Conservation (phyloP, 1,140 invertebrate species). For the Cherax destructor region DNA sequence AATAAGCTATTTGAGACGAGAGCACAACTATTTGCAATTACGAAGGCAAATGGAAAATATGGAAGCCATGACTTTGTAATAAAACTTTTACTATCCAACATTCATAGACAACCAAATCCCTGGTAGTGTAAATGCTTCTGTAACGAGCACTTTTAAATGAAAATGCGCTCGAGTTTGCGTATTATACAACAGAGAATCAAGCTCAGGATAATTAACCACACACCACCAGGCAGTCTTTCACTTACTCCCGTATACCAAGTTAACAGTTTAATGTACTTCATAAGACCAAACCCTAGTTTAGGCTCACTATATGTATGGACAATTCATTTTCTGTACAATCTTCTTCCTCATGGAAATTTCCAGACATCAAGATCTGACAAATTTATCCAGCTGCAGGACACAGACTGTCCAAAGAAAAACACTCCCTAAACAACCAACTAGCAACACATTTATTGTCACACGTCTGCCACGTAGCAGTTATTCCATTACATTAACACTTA, state of each 20-base stretch:
- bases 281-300: conserved; percentile 1
- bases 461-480: conserved; percentile 1
- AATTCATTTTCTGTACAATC: conserved; percentile 3
- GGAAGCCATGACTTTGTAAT: conserved; percentile 50
- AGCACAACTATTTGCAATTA: conserved; percentile 49
- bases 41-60: conserved; percentile 33
- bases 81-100: conserved; percentile 47
- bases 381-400: conserved; percentile 20
- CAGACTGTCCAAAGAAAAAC: conserved; percentile 21
- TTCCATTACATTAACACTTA: conserved; percentile 28
- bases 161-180: conserved; percentile 19
- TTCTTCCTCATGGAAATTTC: neutral
- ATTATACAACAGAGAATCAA: conserved; percentile 29
- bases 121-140: conserved; percentile 52
- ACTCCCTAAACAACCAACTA: conserved; percentile 39
- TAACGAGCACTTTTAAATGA: conserved; percentile 34
- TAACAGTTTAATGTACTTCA: conserved; percentile 7
- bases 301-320: conserved; percentile 2
- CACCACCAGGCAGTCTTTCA: conserved; percentile 38
- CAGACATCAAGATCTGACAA: conserved; percentile 3
- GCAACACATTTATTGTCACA: conserved; percentile 41
- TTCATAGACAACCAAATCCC: conserved; percentile 28
- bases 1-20: conserved; percentile 1
- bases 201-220: conserved; percentile 21
- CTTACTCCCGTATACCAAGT: conserved; percentile 29